Conservation (phyloP, 2,888 invertebrate species). For the Cataglyphis rosenhaueri region DNA sequence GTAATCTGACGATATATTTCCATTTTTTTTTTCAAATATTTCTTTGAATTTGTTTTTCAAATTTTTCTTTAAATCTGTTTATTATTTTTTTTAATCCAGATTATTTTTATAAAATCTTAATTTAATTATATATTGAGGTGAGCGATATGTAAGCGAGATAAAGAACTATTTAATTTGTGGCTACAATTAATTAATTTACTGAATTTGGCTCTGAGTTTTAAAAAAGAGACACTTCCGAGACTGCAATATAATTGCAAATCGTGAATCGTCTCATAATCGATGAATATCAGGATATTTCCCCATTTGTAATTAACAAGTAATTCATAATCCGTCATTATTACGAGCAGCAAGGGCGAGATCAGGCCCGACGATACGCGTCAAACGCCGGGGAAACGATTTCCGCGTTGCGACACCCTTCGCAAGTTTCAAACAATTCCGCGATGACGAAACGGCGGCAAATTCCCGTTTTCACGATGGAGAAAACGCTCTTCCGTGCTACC, state of each 20-base stretch:
- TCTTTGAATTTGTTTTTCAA: neutral
- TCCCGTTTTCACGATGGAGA: slow-evolving; percentile 57
- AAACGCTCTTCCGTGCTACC: slow-evolving; percentile 56
- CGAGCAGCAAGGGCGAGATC: neutral
- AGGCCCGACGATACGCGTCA: slow-evolving; percentile 13
- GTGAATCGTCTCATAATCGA: neutral
- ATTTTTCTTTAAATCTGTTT: neutral
- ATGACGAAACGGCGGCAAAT: slow-evolving; percentile 41
- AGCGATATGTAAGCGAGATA: neutral
- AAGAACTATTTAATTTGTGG: neutral
- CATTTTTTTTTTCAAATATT: neutral
- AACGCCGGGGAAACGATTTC: slow-evolving; percentile 50
- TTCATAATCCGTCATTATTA: neutral
- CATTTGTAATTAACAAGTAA: neutral
- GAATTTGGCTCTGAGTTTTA: neutral
- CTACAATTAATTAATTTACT: neutral
- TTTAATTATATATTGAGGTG: neutral
- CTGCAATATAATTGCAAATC: neutral
- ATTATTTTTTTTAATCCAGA: neutral
- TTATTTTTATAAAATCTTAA: neutral
- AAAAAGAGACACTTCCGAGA: neutral
- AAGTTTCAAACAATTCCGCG: slow-evolving; percentile 30
- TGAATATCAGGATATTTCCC: neutral
- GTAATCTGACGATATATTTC: neutral
- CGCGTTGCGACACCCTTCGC: slow-evolving; percentile 10